Evolutionary conservation across 1,140 invertebrate species (phyloP), one percentile per base, ranked within the genome.

Genomic region (Aricia agestis): DNA sequence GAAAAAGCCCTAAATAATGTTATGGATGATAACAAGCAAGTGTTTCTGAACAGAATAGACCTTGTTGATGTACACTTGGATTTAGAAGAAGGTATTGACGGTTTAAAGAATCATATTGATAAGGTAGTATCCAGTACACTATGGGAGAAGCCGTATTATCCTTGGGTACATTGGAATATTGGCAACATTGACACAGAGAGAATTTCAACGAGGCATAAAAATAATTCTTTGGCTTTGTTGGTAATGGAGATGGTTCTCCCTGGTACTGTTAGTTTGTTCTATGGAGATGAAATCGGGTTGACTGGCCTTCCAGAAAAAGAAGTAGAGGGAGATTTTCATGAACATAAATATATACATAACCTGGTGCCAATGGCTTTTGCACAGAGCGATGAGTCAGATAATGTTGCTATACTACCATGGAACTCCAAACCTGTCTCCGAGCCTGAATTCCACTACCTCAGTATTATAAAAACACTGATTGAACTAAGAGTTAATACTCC

Each of bases 121-220:
- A 80, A 87, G 6, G 76, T 95, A 6, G 85, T 94, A 52, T 92
- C 92, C 68, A 92, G 94, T 7, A 77, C 92, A 2, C 78, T 96
- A 31, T 95, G 94, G 86, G 80, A 92, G 6, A 94, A 94, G 76
- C 83, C 93, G 9, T 89, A 92, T 57, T 93, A 94, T 78, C 94
- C 95, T 0, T 96, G 95, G 95, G 91, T 96, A n/a, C 95, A 95
- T 72, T 97, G 96, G 96, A 95, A 94, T 59, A 91, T 96, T 61
- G 95, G 95, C 1, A 93, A 93, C 79, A 85, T 94, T 1, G 89
- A 94, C 41, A 93, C 88, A 7, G 89, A 91, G 32, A 91, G 95
- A 72, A 78, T 96, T 15, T 94, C 94, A 1, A 90, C 91, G 11
- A 84, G 88, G 72, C 84, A 89, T 52, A 79, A 83, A 6, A 95